Conservation (phyloP, 2,797 vertebrate species). For the Ceryle rudis region DNA sequence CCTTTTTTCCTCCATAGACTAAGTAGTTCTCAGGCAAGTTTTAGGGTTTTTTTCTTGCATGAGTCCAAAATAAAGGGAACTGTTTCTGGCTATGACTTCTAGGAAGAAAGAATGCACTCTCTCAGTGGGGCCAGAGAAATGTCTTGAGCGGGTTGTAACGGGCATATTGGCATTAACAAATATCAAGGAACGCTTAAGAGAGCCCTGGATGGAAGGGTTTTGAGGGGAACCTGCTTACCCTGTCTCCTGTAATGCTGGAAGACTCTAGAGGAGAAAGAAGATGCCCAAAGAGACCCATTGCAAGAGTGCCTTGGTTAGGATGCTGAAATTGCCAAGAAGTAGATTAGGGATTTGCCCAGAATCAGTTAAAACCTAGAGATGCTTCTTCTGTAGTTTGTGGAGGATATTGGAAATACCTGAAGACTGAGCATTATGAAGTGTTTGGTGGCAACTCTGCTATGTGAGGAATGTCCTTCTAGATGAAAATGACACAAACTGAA, state of each 20-base stretch:
- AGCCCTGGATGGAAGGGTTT: not conserved
- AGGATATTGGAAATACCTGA: not conserved
- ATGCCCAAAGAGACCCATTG: not conserved
- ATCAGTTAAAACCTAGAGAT: not conserved
- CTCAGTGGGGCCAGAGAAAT: not conserved
- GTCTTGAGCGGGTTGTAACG: not conserved
- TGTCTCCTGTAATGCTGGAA: not conserved
- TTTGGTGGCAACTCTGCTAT: not conserved
- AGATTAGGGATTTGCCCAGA: not conserved
- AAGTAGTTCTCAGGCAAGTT: not conserved
- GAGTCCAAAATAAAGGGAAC: not conserved
- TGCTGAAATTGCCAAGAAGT: not conserved
- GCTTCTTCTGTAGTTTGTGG: not conserved
- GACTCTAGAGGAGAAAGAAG: not conserved
- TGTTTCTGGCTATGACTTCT: not conserved
- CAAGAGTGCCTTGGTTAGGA: not conserved
- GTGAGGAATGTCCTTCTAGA: not conserved
- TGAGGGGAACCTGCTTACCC: not conserved
- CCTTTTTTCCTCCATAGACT: not conserved
- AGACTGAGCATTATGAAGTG: not conserved
- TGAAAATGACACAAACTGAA: not conserved
- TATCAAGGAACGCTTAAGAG: not conserved
- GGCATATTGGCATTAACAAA: not conserved
- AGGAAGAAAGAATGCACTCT: not conserved
- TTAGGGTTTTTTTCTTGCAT: not conserved